Evolutionary conservation across 2,113 vertebrate genomes (phyloP), one percentile per base, ranked within the genome.

Genomic region (Clarias magur): DNA sequence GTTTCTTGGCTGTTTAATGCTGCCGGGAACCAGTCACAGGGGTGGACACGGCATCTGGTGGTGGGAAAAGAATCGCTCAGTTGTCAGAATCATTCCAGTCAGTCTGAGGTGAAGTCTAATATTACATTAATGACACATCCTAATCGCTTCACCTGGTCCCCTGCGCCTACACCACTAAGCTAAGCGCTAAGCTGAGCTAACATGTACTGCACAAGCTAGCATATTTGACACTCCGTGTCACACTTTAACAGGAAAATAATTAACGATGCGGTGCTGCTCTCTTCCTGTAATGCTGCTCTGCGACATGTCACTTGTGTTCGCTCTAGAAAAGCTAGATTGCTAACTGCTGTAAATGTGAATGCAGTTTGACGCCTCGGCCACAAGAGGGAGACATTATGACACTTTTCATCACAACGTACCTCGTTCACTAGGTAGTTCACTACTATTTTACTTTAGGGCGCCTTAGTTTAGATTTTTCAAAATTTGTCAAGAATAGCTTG

Each of bases 321-420:
- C 23, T 42, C 73, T 23, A 21, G 11, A n/a, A 54, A 13, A n/a
- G 53, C 3, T 0, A 4, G 0, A 17, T 2, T 16, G 21, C 9
- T 12, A 67, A 67, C 34, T 19, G 30, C 30, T 42, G 70, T 38
- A 21, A 42, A 27, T 73, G 17, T 38, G 3, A 73, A 38, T 85
- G 56, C 59, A 62, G 3, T 53, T 30, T 25, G 8, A 42, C 23
- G 2, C 16, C 19, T 85, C 42, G 25, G 23, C 60, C 75, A 85
- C 60, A 34, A 67, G 84, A 85, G 12, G 75, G 73, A 75, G 54
- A 65, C 59, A 78, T 85, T 78, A 30, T 1, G 30, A 27, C 30
- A 59, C 15, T 60, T 80, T 57, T 30, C 16, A 34, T 80, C 54
- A 60, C 56, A 15, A 34, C 38, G 2, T 48, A 19, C 21, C 38